Conservation (phyloP, 2,797 vertebrate species). For the Notolabrus celidotus region DNA sequence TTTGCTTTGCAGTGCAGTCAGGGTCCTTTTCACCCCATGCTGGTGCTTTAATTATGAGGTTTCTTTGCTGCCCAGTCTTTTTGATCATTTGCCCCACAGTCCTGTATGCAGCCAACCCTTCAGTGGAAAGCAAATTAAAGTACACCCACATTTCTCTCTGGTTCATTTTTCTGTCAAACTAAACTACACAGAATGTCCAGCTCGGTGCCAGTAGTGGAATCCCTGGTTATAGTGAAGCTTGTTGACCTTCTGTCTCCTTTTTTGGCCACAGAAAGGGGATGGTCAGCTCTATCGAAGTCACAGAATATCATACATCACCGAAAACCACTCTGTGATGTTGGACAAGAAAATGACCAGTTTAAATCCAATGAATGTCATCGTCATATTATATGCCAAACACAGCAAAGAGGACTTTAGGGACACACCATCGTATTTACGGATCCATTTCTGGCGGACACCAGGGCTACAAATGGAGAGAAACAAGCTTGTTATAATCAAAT, state of each 20-base stretch:
- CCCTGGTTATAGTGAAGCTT: too few relatives aligned
- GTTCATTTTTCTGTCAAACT: too few relatives aligned
- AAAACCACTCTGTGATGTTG: background rate
- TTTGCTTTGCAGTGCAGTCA: background rate
- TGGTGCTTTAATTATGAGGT: background rate
- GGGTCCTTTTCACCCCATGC: background rate
- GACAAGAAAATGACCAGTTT: background rate
- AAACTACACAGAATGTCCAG: too few relatives aligned
- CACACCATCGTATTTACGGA: background rate
- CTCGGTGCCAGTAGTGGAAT: too few relatives aligned
- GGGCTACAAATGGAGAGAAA: conserved; percentile 22
- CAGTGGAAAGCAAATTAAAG: too few relatives aligned
- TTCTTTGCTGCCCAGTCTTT: background rate
- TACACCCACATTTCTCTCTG: too few relatives aligned
- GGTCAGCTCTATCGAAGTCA: background rate
- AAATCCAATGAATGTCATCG: background rate
- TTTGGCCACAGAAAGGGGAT: background rate
- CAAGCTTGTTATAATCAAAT: conserved; percentile 33
- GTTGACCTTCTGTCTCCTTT: background rate
- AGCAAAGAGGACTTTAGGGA: background rate
- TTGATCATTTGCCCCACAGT: background rate
- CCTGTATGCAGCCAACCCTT: too few relatives aligned
- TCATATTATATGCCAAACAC: background rate
- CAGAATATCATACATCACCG: background rate
- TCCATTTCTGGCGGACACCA: background rate